Conservation (phyloP, 1,140 invertebrate genomes). For the Calliopsis andreniformis region DNA sequence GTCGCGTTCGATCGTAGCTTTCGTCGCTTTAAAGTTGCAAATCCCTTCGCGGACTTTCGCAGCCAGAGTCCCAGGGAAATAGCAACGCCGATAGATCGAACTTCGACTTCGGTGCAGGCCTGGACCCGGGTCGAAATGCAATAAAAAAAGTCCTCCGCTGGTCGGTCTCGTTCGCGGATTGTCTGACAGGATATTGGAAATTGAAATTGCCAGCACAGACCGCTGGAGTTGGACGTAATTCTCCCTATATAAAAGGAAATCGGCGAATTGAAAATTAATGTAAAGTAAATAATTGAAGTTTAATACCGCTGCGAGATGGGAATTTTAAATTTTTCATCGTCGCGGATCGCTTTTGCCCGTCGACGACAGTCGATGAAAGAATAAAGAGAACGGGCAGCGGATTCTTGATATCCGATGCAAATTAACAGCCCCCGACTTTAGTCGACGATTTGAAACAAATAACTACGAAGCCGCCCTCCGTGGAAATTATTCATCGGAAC, state of each 20-base stretch:
- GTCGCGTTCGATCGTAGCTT: not conserved
- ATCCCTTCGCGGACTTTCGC: conserved; percentile 30
- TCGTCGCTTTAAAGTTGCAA: conserved; percentile 39
- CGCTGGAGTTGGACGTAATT: not conserved
- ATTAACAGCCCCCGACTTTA: not conserved
- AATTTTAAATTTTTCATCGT: not conserved
- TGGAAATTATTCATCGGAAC: conserved; percentile 3
- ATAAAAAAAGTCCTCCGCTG: conserved; percentile 11
- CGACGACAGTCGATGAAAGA: not conserved
- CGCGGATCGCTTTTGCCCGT: not conserved
- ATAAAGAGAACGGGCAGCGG: not conserved
- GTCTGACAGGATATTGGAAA: conserved; percentile 34
- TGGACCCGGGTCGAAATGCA: not conserved
- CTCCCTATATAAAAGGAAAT: not conserved
- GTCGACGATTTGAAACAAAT: not conserved
- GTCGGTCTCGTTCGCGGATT: conserved; percentile 19
- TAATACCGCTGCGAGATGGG: not conserved
- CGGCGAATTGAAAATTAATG: conserved; percentile 1
- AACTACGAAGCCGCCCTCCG: not conserved
- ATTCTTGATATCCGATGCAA: not conserved
- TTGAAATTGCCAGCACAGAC: conserved; percentile 34
- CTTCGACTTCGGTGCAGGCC: conserved; percentile 7
- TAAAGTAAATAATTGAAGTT: conserved; percentile 25
- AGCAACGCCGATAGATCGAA: not conserved
- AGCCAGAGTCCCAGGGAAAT: not conserved